Percentiles rank a stretch among this genome's conserved stretches.
These are phyloP conservation scores for Pterocles burchelli DNA, from an alignment of 2,113 vertebrate species.

Conservation along the genomic window DNA sequence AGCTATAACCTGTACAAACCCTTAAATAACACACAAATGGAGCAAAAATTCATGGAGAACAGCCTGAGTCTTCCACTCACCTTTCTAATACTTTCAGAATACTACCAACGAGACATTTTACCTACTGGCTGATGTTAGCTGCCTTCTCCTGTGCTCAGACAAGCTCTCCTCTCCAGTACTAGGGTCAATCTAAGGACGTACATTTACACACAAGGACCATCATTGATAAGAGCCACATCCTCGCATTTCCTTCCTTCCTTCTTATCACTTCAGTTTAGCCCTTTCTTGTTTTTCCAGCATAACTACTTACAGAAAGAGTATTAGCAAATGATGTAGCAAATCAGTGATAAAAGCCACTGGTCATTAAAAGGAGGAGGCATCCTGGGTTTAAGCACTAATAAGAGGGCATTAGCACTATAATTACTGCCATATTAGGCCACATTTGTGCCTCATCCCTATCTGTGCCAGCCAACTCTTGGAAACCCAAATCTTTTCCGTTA, in stretches of 20 bases:
- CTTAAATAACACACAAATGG: background rate
- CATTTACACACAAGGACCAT: background rate
- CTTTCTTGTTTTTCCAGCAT: background rate
- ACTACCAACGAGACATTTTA: background rate
- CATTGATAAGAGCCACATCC: background rate
- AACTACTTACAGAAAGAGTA: background rate
- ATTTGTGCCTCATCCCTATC: background rate
- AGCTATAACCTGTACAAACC: background rate
- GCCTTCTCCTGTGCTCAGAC: background rate
- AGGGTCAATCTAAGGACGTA: background rate
- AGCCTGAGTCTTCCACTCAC: background rate
- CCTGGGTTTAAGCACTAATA: conserved; percentile 14
- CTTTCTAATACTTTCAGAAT: background rate
- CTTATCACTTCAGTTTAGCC: background rate
- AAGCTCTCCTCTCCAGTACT: background rate
- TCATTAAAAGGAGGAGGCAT: background rate
- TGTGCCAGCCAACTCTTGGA: background rate
- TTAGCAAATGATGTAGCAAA: conserved; percentile 24
- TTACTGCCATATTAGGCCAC: conserved; percentile 25
- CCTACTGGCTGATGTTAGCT: rapidly evolving
- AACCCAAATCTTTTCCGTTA: conserved; percentile 10
- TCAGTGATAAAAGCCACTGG: conserved; percentile 16
- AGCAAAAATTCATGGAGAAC: background rate
- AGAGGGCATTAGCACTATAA: background rate
- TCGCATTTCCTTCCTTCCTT: background rate